These are phyloP conservation scores for Artemia sinica DNA, from an alignment of 2,888 invertebrate genomes.

Conservation along the genomic window DNA sequence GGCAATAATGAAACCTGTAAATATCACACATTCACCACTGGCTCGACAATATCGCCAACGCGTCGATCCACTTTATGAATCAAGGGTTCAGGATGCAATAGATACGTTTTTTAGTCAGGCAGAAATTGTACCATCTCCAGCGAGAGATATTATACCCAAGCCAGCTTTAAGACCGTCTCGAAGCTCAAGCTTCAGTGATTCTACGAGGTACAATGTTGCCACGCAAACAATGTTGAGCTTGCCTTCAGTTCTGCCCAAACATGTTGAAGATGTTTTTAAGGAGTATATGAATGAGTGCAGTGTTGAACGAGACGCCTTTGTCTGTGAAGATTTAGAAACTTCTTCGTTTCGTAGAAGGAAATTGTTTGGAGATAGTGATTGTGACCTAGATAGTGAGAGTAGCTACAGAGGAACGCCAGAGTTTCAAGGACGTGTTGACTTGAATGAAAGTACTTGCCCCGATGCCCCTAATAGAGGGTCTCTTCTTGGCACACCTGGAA, in stretches of 20 bases:
- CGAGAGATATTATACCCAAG: neutral
- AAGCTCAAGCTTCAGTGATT: neutral
- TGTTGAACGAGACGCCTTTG: conserved; percentile 7
- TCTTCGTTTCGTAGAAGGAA: conserved; percentile 1
- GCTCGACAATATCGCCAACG: conserved; percentile 7
- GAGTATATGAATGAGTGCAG: neutral
- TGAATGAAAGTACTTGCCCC: neutral
- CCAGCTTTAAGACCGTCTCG: neutral
- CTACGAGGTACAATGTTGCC: neutral
- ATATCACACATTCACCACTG: neutral
- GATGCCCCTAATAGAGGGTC: neutral
- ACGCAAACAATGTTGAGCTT: neutral
- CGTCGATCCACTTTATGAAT: neutral
- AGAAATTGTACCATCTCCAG: conserved; percentile 1
- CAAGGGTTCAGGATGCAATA: neutral
- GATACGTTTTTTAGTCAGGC: conserved; percentile 9
- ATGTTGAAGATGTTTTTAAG: conserved; percentile 3
- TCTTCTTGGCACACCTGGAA: neutral
- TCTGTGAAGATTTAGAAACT: neutral
- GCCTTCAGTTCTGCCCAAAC: conserved; percentile 2
- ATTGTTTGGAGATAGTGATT: neutral
- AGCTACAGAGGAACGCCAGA: neutral
- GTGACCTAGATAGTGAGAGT: neutral
- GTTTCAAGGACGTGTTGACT: neutral
- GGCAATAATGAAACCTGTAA: conserved; percentile 10